Evolutionary conservation across 2,113 vertebrate species (phyloP), one percentile per base, ranked within the genome.

Genomic region (Furnarius figulus): DNA sequence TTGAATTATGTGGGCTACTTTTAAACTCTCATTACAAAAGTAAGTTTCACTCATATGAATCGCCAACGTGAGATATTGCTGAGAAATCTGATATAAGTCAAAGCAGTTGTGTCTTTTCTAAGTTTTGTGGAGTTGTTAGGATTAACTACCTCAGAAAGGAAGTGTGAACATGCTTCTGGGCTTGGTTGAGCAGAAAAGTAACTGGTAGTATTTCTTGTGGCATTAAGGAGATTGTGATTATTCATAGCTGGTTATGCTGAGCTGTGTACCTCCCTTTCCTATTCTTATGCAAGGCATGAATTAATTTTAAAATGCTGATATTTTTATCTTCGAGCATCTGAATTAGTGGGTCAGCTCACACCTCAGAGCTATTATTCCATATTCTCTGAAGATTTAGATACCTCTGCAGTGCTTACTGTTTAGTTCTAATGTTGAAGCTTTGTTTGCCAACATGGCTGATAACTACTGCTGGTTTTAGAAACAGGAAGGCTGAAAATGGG

Each of bases 271-370:
- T 96, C 79, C 68, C 31, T 87, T 94, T 84, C 66, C 74, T 83
- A 7, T 95, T 89, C 75, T 83, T 94, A 71, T 27, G 44, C 80
- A 90, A 85, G 58, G 21, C 50, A 17, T 82, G 73, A 90, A 93
- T 93, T 93, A 8, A 90, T 90, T 87, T 90, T 2, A 94, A 91
- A 86, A 90, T 67, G 49, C 47, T 87, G 70, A 22, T 92, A 81
- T 90, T 95, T 96, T 92, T 92, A 46, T 90, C 92, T 90, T 81
- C 49, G 63, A 90, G 44, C 68, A 81, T 92, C 56, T 87, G 80
- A 94, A 90, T 94, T 97, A 95, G 56, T 86, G 83, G 93, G 93
- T 90, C 95, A 95, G 42, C 61, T 96, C 83, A 72, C 93, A 96
- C 95, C 95, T 96, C 88, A 84, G 90, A 96, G 88, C 85, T 93